Conservation (phyloP, 1,140 invertebrate species). For the Sminthurides bifidus region DNA sequence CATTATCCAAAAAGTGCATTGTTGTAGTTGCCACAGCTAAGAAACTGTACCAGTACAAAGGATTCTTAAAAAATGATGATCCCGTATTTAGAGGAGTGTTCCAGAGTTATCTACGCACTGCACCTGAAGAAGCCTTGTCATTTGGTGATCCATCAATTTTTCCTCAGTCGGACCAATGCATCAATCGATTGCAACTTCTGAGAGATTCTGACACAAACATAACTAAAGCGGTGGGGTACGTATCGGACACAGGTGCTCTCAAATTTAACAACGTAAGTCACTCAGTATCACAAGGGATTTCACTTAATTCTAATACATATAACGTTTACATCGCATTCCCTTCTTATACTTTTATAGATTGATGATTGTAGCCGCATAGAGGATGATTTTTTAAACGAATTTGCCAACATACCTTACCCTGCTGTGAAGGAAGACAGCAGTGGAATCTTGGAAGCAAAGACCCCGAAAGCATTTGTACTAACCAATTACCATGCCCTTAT, state of each 20-base stretch:
- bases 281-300: not conserved
- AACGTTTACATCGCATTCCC: not conserved
- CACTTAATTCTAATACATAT: slow-evolving; percentile 3
- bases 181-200: slow-evolving; percentile 12
- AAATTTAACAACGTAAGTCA: slow-evolving; percentile 25
- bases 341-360: slow-evolving; percentile 7
- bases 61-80: slow-evolving; percentile 55
- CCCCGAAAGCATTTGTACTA: slow-evolving; percentile 63
- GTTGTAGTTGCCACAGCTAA: slow-evolving; percentile 73
- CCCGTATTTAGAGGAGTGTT: slow-evolving; percentile 45
- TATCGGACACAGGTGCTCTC: slow-evolving; percentile 21
- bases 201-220: slow-evolving; percentile 12
- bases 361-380: slow-evolving; percentile 8
- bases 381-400: slow-evolving; percentile 32
- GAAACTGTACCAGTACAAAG: slow-evolving; percentile 70
- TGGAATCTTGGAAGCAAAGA: slow-evolving; percentile 9
- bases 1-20: slow-evolving; percentile 56
- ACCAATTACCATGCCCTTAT: slow-evolving; percentile 84
- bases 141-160: slow-evolving; percentile 8
- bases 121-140: slow-evolving; percentile 16
- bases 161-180: slow-evolving; percentile 13
- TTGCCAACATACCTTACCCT: slow-evolving; percentile 32
- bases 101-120: slow-evolving; percentile 19
- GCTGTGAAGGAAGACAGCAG: slow-evolving; percentile 37
- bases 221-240: slow-evolving; percentile 22